Conservation (phyloP, 2,888 invertebrate genomes). For the Troglohyphantes excavatus region DNA sequence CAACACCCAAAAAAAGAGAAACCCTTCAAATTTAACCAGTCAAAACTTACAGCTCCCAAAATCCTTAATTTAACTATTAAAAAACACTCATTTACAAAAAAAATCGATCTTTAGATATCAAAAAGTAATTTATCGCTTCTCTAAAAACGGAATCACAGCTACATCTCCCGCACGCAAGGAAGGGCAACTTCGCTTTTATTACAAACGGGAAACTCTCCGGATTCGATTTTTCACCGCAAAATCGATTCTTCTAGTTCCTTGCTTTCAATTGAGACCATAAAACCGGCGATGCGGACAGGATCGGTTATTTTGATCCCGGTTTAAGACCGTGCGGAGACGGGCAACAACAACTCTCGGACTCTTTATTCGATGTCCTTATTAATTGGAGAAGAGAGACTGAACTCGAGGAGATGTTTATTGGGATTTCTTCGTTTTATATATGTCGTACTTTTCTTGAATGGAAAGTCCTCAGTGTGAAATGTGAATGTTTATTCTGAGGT, state of each 20-base stretch:
- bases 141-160: neutral
- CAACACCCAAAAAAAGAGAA: too few species aligned
- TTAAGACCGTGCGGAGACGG: neutral
- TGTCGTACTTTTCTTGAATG: too few species aligned
- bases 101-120: neutral
- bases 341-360: slow-evolving; percentile 4
- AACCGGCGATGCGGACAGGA: neutral
- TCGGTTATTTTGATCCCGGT: slow-evolving; percentile 61
- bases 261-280: slow-evolving; percentile 28
- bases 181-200: neutral
- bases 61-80: too few species aligned
- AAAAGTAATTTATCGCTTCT: neutral
- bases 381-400: neutral
- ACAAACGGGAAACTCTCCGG: too few species aligned
- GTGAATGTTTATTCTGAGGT: too few species aligned
- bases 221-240: slow-evolving; percentile 9
- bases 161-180: neutral
- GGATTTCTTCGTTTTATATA: too few species aligned
- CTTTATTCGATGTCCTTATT: slow-evolving; percentile 40
- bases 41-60: too few species aligned
- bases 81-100: neutral
- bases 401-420: too few species aligned
- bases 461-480: too few species aligned
- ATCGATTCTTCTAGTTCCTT: neutral
- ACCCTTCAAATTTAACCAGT: too few species aligned